Evolutionary conservation across 2,888 invertebrate genomes (phyloP).

Genomic region (Dione juno): DNA sequence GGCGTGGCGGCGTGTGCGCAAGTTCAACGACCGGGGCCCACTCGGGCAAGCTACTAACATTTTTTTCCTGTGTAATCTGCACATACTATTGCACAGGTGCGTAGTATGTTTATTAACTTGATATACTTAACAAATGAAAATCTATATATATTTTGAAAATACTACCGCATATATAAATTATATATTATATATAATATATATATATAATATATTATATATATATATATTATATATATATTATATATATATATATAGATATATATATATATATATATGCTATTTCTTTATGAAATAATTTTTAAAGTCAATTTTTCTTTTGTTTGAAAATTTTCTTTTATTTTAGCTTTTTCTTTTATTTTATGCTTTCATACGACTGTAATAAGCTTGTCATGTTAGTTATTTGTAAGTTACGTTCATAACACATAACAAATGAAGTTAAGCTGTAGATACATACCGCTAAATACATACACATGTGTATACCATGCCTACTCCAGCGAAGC

Average conservation of each 20-base stretch:
- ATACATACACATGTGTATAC: constrained; percentile 3
- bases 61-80: constrained; percentile 55
- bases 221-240: no score
- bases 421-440: not conserved
- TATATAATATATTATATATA: no score
- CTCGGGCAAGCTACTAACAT: constrained; percentile 66
- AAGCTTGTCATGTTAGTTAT: not conserved
- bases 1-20: constrained; percentile 77
- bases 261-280: no score
- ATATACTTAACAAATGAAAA: not conserved
- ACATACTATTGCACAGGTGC: constrained; percentile 26
- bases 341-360: no score
- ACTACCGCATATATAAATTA: no score
- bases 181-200: no score
- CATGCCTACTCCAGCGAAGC: constrained; percentile 27
- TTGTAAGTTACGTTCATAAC: not conserved
- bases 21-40: constrained; percentile 75
- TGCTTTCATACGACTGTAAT: not conserved
- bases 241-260: no score
- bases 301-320: no score
- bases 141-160: not conserved
- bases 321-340: no score
- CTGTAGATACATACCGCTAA: not conserved
- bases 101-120: not conserved
- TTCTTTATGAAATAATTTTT: no score